Evolutionary conservation across 2,888 invertebrate species (phyloP), one percentile per base, ranked within the genome.

Genomic region (Chymomyza fuscimana): DNA sequence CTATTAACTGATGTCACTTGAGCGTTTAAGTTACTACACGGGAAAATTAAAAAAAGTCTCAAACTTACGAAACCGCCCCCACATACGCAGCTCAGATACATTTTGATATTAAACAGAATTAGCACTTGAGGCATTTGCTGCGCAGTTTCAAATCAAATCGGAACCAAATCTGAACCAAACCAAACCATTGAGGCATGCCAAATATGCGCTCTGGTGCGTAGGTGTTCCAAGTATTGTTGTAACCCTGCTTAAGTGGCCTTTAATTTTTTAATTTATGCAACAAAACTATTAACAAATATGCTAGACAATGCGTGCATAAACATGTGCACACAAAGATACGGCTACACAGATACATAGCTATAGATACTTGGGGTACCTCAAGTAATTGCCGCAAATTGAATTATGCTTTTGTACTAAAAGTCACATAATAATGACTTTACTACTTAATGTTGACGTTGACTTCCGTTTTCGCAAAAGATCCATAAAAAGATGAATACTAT

Each of bases 371-470:
- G 32, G 32, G 32, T 32, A 7, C 7, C 32, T 32, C 32, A 32
- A 46, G 40, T 12, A 46, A 46, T 46, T 46, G 6, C 40, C 4
- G 40, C 40, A 10, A 46, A 46, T 12, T 46, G 10, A 46, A 46
- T 46, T 46, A 46, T 46, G 40, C 7, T 46, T 46, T 46, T 46
- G 40, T 12, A 46, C 12, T 46, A 46, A 46, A 46, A 46, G 40
- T 46, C 40, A 12, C 40, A 67, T 81, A 74, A 82, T 69, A 70
- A 69, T 58, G 71, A 76, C 67, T 69, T 69, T 66, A 61, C 71
- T 56, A 64, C 73, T 66, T 73, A 81, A 74, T 69, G 74, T 61
- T 86, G 85, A 86, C 76, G 73, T 40, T 70, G 67, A 86, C 82
- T 82, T 82, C 87, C 87, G 87, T 82, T 74, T 66, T 7, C 2